Evolutionary conservation across 2,113 vertebrate species (phyloP).

Genomic region (Pongo pygmaeus): DNA sequence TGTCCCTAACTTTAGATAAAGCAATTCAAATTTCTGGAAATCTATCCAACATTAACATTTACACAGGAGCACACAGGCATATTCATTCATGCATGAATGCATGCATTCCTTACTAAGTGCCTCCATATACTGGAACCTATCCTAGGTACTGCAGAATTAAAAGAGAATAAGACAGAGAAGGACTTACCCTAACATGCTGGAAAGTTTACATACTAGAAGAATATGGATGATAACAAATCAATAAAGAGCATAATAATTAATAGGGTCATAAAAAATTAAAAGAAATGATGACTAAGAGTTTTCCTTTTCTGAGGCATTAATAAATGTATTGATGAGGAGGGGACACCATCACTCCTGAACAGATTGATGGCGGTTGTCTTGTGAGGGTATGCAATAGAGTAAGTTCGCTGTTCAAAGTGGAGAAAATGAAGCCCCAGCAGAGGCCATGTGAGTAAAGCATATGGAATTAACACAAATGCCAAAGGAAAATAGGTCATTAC

Average conservation of each 20-base stretch:
- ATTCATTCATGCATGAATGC: not conserved
- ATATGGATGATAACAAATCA: not conserved
- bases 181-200: not conserved
- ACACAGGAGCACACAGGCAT: not conserved
- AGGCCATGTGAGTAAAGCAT: not conserved
- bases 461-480: not conserved
- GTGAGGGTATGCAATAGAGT: not conserved
- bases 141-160: not conserved
- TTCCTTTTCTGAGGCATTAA: not conserved
- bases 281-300: not conserved
- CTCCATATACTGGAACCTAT: not conserved
- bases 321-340: not conserved
- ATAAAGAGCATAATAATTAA: not conserved
- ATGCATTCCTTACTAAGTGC: not conserved
- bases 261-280: not conserved
- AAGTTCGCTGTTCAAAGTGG: not conserved
- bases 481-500: not conserved
- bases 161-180: not conserved
- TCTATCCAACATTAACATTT: not conserved
- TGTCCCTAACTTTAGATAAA: not conserved
- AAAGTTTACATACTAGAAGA: not conserved
- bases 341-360: not conserved
- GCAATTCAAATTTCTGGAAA: constrained; percentile 22
- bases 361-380: not conserved
- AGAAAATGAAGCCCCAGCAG: not conserved